These are phyloP conservation scores for Cydia pomonella DNA, from an alignment of 1,140 invertebrate genomes.

Conservation along the genomic window DNA sequence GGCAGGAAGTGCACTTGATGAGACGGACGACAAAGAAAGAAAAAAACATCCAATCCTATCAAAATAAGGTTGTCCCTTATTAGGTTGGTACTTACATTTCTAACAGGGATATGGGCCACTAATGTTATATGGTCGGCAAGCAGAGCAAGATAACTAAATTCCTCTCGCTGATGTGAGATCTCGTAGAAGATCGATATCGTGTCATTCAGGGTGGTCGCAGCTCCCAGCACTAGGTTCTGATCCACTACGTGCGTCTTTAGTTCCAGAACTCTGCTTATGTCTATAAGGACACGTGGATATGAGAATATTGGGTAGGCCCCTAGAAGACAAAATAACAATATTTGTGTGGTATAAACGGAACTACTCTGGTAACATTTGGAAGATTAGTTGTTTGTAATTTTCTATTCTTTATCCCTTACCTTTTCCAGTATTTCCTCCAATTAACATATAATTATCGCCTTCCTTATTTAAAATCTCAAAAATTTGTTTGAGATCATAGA, in stretches of 20 bases:
- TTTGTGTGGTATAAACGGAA: not conserved
- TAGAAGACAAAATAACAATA: not conserved
- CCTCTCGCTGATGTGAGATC: slow-evolving; percentile 65
- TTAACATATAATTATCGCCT: slow-evolving; percentile 34
- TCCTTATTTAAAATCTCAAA: slow-evolving; percentile 48
- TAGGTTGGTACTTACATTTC: slow-evolving; percentile 81
- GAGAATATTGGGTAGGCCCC: slow-evolving; percentile 29
- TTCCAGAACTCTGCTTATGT: slow-evolving; percentile 84
- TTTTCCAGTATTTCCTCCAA: slow-evolving; percentile 39
- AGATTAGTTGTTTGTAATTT: not conserved
- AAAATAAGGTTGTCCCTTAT: no score
- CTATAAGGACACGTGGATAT: slow-evolving; percentile 81
- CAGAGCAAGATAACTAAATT: slow-evolving; percentile 67
- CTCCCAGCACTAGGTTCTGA: slow-evolving; percentile 80
- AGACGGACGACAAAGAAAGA: no score
- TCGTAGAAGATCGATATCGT: slow-evolving; percentile 82
- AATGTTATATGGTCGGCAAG: slow-evolving; percentile 80
- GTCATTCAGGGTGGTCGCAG: slow-evolving; percentile 82
- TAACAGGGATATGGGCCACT: slow-evolving; percentile 84
- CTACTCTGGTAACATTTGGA: not conserved
- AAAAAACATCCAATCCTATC: no score
- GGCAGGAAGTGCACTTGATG: no score
- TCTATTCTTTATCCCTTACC: slow-evolving; percentile 33
- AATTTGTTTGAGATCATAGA: slow-evolving; percentile 47
- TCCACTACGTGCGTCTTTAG: slow-evolving; percentile 79